Percentiles rank a stretch among this genome's conserved stretches.
Evolutionary conservation across 1,140 invertebrate species (phyloP).

Genomic region (Trypoxylus dichotomus): DNA sequence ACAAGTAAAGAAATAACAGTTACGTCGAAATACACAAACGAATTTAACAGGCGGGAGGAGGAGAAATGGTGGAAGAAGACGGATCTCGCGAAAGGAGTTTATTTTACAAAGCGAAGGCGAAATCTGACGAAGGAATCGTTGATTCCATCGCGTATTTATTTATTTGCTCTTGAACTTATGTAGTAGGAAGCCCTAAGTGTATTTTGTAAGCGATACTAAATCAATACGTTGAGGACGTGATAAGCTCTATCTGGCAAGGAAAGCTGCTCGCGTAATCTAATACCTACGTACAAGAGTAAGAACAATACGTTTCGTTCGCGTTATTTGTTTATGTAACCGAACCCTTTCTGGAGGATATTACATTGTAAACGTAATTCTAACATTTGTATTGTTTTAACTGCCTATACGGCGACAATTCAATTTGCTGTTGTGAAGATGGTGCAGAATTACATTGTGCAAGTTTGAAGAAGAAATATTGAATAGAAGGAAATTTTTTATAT

Average conservation of each 20-base stretch:
- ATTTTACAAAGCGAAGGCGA: slow-evolving; percentile 15
- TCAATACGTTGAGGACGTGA: not conserved
- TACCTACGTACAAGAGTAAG: not conserved
- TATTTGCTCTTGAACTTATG: not conserved
- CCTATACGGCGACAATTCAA: too few species aligned
- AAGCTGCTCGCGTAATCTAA: not conserved
- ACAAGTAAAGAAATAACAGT: slow-evolving; percentile 5
- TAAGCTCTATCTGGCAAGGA: not conserved
- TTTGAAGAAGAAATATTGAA: too few species aligned
- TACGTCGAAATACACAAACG: not conserved
- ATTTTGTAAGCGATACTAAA: slow-evolving; percentile 19
- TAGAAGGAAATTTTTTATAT: too few species aligned
- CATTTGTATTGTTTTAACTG: too few species aligned
- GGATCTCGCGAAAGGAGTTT: not conserved
- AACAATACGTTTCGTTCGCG: not conserved
- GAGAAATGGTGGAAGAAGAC: not conserved
- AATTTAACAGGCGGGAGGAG: not conserved
- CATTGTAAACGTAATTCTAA: too few species aligned
- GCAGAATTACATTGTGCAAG: too few species aligned
- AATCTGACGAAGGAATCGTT: slow-evolving; percentile 4
- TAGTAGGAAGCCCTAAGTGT: not conserved
- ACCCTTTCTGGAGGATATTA: too few species aligned
- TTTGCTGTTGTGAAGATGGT: too few species aligned
- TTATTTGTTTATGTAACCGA: too few species aligned
- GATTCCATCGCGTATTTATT: not conserved